Evolutionary conservation across 2,888 invertebrate species (phyloP).

Genomic region (Scaptomyza parva): DNA sequence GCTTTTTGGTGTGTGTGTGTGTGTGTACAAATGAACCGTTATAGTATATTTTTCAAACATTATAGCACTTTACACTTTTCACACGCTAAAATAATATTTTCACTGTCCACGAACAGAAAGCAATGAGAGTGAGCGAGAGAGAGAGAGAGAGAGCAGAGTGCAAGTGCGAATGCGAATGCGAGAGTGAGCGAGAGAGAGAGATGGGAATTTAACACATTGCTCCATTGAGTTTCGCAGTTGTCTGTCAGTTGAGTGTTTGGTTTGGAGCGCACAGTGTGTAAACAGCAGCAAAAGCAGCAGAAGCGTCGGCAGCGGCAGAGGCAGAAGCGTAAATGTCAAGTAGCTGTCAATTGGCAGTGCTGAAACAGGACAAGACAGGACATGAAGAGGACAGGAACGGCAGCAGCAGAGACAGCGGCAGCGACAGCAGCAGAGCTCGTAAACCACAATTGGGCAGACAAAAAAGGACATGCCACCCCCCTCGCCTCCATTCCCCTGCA

Average conservation of each 20-base stretch:
- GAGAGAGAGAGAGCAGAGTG: no score
- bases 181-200: background rate
- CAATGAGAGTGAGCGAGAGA: no score
- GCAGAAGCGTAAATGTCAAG: conserved; percentile 75
- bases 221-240: conserved; percentile 43
- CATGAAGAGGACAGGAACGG: conserved; percentile 11
- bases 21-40: conserved; percentile 43
- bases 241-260: conserved; percentile 49
- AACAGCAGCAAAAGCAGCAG: conserved; percentile 51
- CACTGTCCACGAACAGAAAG: conserved; percentile 20
- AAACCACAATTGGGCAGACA: conserved; percentile 69
- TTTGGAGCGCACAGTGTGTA: conserved; percentile 56
- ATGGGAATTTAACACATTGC: conserved; percentile 36
- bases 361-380: conserved; percentile 17
- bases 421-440: conserved; percentile 12
- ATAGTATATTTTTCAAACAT: conserved; percentile 68
- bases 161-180: no score
- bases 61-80: conserved; percentile 80
- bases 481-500: background rate
- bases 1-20: conserved; percentile 17
- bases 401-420: background rate
- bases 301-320: background rate
- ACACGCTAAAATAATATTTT: conserved; percentile 80
- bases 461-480: conserved; percentile 7
- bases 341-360: conserved; percentile 73